Evolutionary conservation across 2,888 invertebrate genomes (phyloP), one percentile per base, ranked within the genome.

Genomic region (Nomada flava): DNA sequence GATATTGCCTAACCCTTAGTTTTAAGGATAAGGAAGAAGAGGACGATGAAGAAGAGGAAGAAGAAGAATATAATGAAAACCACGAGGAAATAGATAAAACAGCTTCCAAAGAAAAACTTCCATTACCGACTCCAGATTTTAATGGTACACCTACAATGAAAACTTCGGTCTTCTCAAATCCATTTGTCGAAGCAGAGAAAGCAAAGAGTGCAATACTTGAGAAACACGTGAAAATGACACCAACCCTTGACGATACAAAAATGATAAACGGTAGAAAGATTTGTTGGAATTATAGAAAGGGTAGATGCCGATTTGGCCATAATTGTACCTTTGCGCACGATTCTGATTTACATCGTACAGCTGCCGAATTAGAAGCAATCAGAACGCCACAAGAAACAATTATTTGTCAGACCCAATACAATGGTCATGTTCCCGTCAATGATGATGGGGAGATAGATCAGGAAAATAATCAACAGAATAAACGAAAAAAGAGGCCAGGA

Each of bases 251-350:
- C 86, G 96, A 96, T 91, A 96, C 96, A n/a, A 96, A 96, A 89
- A 96, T 96, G 94, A 97, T 97, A 88, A 98, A 98, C 92, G 98
- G 98, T 0, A 97, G 97, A 90, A 97, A 97, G 92, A 97, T 98
- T 82, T 98, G 98, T 94, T 98, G 98, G 97, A 98, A 98, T 94
- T 98, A 98, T 92, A 95, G 98, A 53, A 98, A 98, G 92, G 98
- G 98, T 1, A 95, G 97, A 47, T 98, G 98, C 93, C 95, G 98
- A 69, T 98, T 98, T 94, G 98, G 98, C 0, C 97, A 98, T 91
- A 98, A 97, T 90, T 98, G 98, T 93, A 97, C 97, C 89, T 98
- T 96, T 94, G 98, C 98, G 0, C 98, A 98, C 93, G 98, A 98
- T 91, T 97, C 97, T 0, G 98, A 98, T 92, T 94, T 98, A 47